These are phyloP conservation scores for Muscicapa striata DNA, from an alignment of 2,797 vertebrate genomes.

Conservation along the genomic window DNA sequence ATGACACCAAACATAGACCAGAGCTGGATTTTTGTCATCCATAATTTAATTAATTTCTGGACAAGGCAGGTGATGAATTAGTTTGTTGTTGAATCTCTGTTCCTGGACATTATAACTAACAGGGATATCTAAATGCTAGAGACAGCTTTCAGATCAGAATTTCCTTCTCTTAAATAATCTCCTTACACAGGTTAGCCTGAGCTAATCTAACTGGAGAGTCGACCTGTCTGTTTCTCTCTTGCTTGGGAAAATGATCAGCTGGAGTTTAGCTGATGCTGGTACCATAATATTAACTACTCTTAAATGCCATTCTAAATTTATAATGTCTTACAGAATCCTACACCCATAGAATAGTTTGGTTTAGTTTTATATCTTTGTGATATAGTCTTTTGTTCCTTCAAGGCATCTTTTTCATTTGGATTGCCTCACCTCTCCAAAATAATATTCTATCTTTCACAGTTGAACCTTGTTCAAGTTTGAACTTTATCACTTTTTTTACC, in stretches of 20 bases:
- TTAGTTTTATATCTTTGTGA: background rate
- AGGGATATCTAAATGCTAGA: background rate
- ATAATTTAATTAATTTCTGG: conserved; percentile 63
- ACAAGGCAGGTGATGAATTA: conserved; percentile 63
- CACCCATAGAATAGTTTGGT: background rate
- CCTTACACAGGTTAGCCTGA: background rate
- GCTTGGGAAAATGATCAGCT: background rate
- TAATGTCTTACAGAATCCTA: background rate
- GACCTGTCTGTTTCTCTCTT: background rate
- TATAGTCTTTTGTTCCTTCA: background rate
- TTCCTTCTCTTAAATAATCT: background rate
- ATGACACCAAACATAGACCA: conserved; percentile 22
- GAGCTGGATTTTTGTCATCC: conserved; percentile 43
- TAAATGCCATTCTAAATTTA: background rate
- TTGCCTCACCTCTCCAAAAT: background rate
- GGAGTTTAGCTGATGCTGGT: background rate
- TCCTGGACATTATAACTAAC: conserved; percentile 12
- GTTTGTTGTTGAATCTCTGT: conserved; percentile 36
- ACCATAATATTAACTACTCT: background rate
- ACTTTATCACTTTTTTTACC: no score
- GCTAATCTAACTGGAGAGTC: background rate
- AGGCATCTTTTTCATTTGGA: background rate
- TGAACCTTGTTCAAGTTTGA: background rate
- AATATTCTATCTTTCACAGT: background rate
- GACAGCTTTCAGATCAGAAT: background rate